A percentile compares a stretch with the other conserved stretches of the same genome.
Evolutionary conservation across 2,888 invertebrate species (phyloP).

Genomic region (Apoda limacodes): DNA sequence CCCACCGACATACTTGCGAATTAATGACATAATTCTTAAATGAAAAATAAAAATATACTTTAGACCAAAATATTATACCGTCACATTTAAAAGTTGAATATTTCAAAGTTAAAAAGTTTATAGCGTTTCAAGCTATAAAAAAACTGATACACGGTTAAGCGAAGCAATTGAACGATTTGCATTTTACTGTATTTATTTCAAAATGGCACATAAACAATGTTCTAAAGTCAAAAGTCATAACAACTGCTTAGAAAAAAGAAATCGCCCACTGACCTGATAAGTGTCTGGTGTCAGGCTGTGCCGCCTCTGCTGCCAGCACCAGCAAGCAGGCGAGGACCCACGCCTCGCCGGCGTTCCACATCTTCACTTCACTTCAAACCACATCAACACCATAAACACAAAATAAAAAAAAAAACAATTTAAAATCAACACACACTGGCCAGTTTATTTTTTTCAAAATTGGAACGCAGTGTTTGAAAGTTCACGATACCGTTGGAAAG

Average conservation of each 20-base stretch:
- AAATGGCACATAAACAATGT: neutral
- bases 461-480: slow-evolving; percentile 21
- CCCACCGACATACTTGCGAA: too few species aligned
- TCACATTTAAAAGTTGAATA: too few species aligned
- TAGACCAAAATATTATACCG: too few species aligned
- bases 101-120: too few species aligned
- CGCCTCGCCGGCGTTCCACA: slow-evolving; percentile 62
- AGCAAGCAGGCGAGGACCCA: slow-evolving; percentile 49
- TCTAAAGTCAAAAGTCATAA: slow-evolving; percentile 7
- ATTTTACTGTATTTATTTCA: too few species aligned
- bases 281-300: slow-evolving; percentile 53
- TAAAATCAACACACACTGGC: slow-evolving; percentile 21
- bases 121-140: too few species aligned
- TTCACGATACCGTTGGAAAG: slow-evolving; percentile 31
- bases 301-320: slow-evolving; percentile 38
- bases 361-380: slow-evolving; percentile 48
- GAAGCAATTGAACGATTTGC: too few species aligned
- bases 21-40: too few species aligned
- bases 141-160: too few species aligned
- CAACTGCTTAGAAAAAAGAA: slow-evolving; percentile 10
- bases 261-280: slow-evolving; percentile 46
- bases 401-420: slow-evolving; percentile 30
- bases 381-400: slow-evolving; percentile 56
- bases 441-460: too few species aligned
- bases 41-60: too few species aligned